phyloP scores from a whole-genome alignment of 2,113 vertebrate genomes.

The Notarius quadriscutis region DNA sequence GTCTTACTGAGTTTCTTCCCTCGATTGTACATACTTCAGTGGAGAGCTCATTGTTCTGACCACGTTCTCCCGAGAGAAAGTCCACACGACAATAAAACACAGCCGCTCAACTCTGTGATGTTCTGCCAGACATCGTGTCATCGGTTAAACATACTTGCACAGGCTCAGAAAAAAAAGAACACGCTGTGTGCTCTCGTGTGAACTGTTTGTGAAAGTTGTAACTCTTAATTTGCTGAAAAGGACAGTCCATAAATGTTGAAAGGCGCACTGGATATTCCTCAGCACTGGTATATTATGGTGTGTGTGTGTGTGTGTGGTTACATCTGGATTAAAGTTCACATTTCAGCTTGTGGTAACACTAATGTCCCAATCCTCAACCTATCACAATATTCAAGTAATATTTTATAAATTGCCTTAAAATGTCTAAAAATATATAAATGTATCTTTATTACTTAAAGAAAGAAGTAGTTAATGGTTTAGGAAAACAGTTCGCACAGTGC shows the following conservation, averaged over 20 bases:
- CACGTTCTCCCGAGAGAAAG: constrained; percentile 40
- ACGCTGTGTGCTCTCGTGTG: not conserved
- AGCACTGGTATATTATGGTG: not conserved
- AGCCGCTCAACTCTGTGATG: constrained; percentile 18
- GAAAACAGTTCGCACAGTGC: not conserved
- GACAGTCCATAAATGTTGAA: not conserved
- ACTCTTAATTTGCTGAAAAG: constrained; percentile 34
- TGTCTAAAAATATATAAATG: not conserved
- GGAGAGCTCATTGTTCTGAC: constrained; percentile 29
- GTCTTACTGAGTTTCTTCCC: constrained; percentile 24
- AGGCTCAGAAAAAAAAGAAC: not conserved
- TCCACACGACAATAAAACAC: constrained; percentile 27
- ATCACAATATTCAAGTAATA: not conserved
- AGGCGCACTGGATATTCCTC: not conserved
- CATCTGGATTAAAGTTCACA: not conserved
- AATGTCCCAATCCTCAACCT: not conserved
- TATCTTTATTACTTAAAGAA: not conserved
- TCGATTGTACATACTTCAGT: constrained; percentile 29
- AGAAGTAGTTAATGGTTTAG: not conserved
- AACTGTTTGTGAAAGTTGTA: constrained; percentile 10
- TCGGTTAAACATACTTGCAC: constrained; percentile 3
- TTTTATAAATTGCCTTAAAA: not conserved
- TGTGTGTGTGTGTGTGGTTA: constrained; percentile 9
- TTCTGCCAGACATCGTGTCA: not conserved
- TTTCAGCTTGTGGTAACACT: not conserved